A percentile compares a stretch with the other conserved stretches of the same genome.
Conservation (phyloP, 2,113 vertebrate species). For the Catharus bicknelli region DNA sequence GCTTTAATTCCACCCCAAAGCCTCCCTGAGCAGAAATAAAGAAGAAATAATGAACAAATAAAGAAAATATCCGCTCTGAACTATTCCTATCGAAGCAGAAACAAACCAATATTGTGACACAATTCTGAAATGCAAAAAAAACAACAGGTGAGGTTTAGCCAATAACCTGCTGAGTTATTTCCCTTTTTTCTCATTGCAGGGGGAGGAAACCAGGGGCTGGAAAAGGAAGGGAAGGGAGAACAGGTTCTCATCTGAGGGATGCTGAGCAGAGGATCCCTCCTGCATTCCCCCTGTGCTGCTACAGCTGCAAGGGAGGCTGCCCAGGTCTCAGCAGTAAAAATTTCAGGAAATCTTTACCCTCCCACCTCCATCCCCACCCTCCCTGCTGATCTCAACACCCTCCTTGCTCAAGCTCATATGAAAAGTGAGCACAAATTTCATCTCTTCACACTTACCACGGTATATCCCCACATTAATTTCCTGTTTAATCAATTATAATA, state of each 20-base stretch:
- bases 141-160: neutral
- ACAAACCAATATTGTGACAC: neutral
- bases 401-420: slow-evolving; percentile 7
- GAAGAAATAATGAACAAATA: neutral
- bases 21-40: neutral
- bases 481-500: slow-evolving; percentile 44
- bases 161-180: neutral
- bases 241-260: neutral
- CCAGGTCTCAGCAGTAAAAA: no score
- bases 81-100: neutral
- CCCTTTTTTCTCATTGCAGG: neutral
- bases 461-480: slow-evolving; percentile 25
- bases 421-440: slow-evolving; percentile 22
- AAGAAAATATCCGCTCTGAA: neutral
- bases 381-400: neutral
- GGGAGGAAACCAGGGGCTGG: no score
- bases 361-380: neutral
- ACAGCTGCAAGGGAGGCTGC: no score
- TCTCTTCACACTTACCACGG: neutral
- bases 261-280: neutral
- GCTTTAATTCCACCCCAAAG: neutral
- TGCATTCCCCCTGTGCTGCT: neutral
- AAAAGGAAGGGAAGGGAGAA: accelerated
- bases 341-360: neutral
- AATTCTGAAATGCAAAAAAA: neutral